These are phyloP conservation scores for Melanotaenia boesemani DNA, from an alignment of 2,797 vertebrate genomes.

Conservation along the genomic window DNA sequence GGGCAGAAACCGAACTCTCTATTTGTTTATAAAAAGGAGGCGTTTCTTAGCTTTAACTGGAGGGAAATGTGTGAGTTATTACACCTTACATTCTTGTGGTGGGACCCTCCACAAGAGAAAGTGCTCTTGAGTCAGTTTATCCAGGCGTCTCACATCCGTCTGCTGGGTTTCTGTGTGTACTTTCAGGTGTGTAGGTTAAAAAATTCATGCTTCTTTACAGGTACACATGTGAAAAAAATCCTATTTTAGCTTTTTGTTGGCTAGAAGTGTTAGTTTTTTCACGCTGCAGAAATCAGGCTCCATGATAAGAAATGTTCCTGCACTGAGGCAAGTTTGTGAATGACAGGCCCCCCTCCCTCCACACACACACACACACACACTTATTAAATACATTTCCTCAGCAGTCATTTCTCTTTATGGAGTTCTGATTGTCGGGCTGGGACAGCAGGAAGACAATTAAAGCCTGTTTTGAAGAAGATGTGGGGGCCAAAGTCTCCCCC, in stretches of 20 bases:
- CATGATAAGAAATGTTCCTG: slow-evolving; percentile 34
- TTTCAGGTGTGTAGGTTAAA: slow-evolving; percentile 34
- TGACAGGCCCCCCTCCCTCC: neutral
- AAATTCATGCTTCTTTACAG: slow-evolving; percentile 19
- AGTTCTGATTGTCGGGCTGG: slow-evolving; percentile 25
- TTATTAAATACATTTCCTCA: slow-evolving; percentile 54
- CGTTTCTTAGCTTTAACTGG: slow-evolving; percentile 47
- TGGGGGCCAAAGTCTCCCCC: slow-evolving; percentile 50
- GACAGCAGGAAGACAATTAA: slow-evolving; percentile 46
- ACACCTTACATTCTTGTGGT: slow-evolving; percentile 72
- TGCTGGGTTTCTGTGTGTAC: slow-evolving; percentile 40
- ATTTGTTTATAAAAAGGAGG: slow-evolving; percentile 68
- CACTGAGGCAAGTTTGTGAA: slow-evolving; percentile 28
- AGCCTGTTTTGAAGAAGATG: slow-evolving; percentile 41
- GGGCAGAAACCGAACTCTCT: slow-evolving; percentile 17
- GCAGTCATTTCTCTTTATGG: slow-evolving; percentile 50
- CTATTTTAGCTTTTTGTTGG: slow-evolving; percentile 58
- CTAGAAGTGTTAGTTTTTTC: slow-evolving; percentile 45
- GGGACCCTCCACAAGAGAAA: slow-evolving; percentile 59
- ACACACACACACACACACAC: neutral
- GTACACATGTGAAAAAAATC: slow-evolving; percentile 18
- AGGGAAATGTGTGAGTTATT: slow-evolving; percentile 70
- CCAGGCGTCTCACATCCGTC: slow-evolving; percentile 20
- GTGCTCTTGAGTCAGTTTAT: slow-evolving; percentile 37
- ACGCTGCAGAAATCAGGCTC: slow-evolving; percentile 17